phyloP scores from a whole-genome alignment of 2,888 invertebrate genomes.

The Leucophenga montana region DNA sequence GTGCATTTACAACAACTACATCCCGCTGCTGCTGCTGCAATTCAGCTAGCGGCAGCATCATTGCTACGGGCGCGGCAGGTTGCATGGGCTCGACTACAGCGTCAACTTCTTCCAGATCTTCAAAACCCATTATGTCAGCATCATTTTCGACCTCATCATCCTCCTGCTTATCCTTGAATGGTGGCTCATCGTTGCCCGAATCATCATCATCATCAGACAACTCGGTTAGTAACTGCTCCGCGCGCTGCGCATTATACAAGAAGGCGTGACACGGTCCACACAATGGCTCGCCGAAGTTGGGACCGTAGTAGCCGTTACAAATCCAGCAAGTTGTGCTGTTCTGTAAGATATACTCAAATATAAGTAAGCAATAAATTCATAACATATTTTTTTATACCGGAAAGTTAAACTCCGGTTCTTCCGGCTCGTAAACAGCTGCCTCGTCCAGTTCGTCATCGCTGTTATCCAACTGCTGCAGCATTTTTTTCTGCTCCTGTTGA shows the following conservation, averaged over 20 bases:
- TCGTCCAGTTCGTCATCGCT: constrained; percentile 53
- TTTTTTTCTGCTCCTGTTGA: constrained; percentile 56
- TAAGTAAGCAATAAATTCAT: background rate
- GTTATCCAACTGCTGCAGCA: constrained; percentile 49
- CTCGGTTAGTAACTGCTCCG: constrained; percentile 71
- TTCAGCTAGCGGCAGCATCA: constrained; percentile 17
- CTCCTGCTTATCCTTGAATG: constrained; percentile 70
- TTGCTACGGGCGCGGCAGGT: constrained; percentile 33
- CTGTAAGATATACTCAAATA: constrained; percentile 52
- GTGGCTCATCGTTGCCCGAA: constrained; percentile 95
- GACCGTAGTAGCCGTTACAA: constrained; percentile 94
- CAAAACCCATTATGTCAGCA: constrained; percentile 62
- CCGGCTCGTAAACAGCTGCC: constrained; percentile 43
- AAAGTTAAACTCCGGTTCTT: constrained; percentile 61
- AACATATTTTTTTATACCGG: constrained; percentile 54
- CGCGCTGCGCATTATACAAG: constrained; percentile 82
- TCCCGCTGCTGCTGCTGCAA: constrained; percentile 29
- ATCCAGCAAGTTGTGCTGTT: constrained; percentile 78
- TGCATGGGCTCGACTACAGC: constrained; percentile 51
- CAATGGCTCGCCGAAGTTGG: constrained; percentile 91
- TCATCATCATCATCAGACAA: constrained; percentile 87
- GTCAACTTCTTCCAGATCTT: constrained; percentile 59
- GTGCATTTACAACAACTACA: background rate
- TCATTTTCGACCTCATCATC: constrained; percentile 69
- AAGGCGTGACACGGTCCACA: constrained; percentile 94